A percentile compares a stretch with the other conserved stretches of the same genome.
phyloP scores from a whole-genome alignment of 2,888 invertebrate genomes.

The Lasioglossum villosulum region DNA sequence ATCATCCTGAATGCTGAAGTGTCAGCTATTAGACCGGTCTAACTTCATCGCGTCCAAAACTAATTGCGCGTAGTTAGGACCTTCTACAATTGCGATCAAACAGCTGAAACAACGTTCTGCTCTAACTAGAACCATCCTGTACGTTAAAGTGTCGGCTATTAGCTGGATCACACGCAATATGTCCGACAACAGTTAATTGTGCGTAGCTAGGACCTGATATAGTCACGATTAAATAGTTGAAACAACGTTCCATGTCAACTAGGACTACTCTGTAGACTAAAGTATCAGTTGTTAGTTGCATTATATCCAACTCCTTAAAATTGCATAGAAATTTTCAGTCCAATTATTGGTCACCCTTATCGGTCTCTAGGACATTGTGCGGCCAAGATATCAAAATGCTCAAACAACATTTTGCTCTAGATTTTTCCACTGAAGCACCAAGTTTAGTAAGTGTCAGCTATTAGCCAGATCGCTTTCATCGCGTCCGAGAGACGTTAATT shows the following conservation, averaged over 20 bases:
- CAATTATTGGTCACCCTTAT: background rate
- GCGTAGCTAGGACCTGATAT: no score
- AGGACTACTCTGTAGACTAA: no score
- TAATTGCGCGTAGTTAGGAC: conserved; percentile 33
- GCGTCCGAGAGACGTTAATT: conserved; percentile 56
- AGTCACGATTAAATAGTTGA: no score
- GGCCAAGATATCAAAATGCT: background rate
- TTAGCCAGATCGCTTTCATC: conserved; percentile 57
- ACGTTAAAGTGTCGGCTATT: conserved; percentile 53
- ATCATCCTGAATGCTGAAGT: background rate
- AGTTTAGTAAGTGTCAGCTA: conserved; percentile 50
- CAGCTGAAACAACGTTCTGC: background rate
- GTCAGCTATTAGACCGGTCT: background rate
- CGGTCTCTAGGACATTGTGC: background rate
- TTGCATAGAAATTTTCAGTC: background rate
- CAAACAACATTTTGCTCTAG: background rate
- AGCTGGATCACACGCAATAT: conserved; percentile 31
- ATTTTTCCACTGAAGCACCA: background rate
- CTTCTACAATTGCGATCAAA: background rate
- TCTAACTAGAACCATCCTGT: conserved; percentile 2
- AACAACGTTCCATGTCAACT: no score
- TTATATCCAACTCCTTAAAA: no score
- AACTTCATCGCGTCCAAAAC: conserved; percentile 10
- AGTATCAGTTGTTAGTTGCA: no score
- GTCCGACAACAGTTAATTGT: no score